A percentile compares a stretch with the other conserved stretches of the same genome.
These are phyloP conservation scores for sheep (Ovis aries) DNA, from an alignment of 2,113 vertebrate genomes.

Conservation along the genomic window ARS-UI_Ramb_v3.0 NC_056067.1:35420001-35420500, in stretches of 20 bases:
- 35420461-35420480: too few relatives aligned
- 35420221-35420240: neutral
- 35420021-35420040: neutral
- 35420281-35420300: neutral
- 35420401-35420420: neutral
- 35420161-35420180: neutral
- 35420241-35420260: neutral
- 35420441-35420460: neutral
- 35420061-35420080: neutral
- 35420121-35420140: neutral
- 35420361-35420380: neutral
- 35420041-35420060: neutral
- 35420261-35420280: slow-evolving; percentile 14
- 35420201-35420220: neutral
- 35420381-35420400: neutral
- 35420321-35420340: neutral
- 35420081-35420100: neutral
- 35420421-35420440: neutral
- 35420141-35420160: neutral
- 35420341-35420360: neutral
- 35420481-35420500: too few relatives aligned
- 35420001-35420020: neutral
- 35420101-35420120: neutral
- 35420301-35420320: neutral
- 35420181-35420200: neutral